Conservation (phyloP, 2,113 vertebrate genomes). For the Malaclemys terrapin region DNA sequence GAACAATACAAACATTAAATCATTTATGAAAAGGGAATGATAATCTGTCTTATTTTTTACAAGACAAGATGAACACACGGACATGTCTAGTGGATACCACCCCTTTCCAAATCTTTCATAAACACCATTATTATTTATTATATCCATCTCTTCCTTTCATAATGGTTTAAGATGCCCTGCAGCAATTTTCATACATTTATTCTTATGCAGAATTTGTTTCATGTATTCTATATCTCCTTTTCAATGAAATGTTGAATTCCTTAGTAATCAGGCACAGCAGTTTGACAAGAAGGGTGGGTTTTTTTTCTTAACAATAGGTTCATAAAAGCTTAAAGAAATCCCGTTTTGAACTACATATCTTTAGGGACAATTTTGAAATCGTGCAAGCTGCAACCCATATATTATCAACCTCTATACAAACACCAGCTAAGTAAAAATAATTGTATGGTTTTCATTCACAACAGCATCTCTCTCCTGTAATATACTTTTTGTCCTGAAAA, state of each 20-base stretch:
- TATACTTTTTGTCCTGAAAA: background rate
- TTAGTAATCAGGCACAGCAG: background rate
- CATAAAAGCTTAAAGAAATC: background rate
- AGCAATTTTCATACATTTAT: background rate
- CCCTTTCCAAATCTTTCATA: background rate
- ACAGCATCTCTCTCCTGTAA: background rate
- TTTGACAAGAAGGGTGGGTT: background rate
- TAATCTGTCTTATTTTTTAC: background rate
- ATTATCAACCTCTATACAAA: background rate
- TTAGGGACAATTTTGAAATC: background rate
- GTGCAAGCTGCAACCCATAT: background rate
- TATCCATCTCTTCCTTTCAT: background rate
- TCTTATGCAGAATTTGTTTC: background rate
- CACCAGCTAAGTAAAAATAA: background rate
- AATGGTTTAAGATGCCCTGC: background rate
- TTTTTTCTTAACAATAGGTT: background rate
- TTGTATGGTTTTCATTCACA: background rate
- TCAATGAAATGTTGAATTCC: background rate
- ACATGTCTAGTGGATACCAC: background rate
- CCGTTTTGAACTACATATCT: background rate
- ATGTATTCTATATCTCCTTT: background rate
- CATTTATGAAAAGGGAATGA: background rate
- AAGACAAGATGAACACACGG: background rate
- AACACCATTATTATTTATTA: background rate
- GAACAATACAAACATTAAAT: background rate